Evolutionary conservation across 2,888 invertebrate species (phyloP), one percentile per base, ranked within the genome.

Genomic region (Agonopterix alstromeriana): DNA sequence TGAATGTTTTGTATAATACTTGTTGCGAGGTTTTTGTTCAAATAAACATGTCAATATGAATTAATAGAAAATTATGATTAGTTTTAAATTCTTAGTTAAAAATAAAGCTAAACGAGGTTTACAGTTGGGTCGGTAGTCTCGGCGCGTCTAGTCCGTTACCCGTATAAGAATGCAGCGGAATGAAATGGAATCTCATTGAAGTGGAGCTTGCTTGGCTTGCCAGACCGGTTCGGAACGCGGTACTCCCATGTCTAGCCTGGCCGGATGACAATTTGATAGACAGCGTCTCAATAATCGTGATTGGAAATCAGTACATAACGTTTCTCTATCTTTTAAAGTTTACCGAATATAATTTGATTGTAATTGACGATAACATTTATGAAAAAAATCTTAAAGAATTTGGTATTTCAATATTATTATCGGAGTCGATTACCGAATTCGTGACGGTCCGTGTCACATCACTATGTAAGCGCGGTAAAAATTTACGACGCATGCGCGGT

Each of bases 181-280:
- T 82, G 82, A 83, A 85, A 84, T 78, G 83, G 87, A 87, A 87
- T 88, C 82, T 87, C 83, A 86, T 87, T 85, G 86, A 84, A 81
- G 82, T 78, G 70, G 67, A 76, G 77, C 77, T 71, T 60, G 70
- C 62, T 68, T 56, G 62, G 75, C 77, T 64, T 61, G 75, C 69
- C 63, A 64, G 36, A 73, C 42, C 42, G 42, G 42, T 42, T 42
- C 54, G 5, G 53, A 69, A 64, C 70, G 69, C 69, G 67, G 73
- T 73, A 62, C 71, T 70, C 69, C 65, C 66, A 56, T 62, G 77
- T 78, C 79, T 77, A 77, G 71, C 63, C 67, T 62, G 58, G 59
- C 67, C 67, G 70, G 70, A 78, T 78, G 79, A 80, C 80, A 80
- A 80, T 83, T 77, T 82, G 80, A 82, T 81, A 73, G 78, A 79